phyloP scores from a whole-genome alignment of 2,797 vertebrate species.

The Danio choprae region DNA sequence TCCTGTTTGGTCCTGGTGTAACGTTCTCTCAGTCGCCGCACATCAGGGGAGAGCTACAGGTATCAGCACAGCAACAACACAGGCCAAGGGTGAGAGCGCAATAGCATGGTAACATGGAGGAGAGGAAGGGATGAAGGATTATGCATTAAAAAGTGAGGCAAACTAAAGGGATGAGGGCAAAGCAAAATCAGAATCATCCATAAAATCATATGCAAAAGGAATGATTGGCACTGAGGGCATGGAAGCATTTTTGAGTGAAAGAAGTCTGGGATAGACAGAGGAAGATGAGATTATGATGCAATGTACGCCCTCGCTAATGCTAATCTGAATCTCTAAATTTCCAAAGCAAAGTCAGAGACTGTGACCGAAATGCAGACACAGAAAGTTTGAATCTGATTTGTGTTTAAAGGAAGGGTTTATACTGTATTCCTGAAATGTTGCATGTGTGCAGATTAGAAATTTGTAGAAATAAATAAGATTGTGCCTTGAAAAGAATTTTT shows the following conservation, averaged over 20 bases:
- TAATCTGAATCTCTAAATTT: constrained; percentile 30
- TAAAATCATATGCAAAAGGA: constrained; percentile 61
- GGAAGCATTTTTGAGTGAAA: constrained; percentile 59
- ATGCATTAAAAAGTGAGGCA: constrained; percentile 44
- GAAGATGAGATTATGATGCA: constrained; percentile 45
- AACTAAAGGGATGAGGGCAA: constrained; percentile 47
- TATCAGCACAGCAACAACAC: constrained; percentile 70
- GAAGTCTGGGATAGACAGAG: constrained; percentile 57
- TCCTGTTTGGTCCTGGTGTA: constrained; percentile 92
- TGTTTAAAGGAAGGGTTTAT: neutral
- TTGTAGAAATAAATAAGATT: neutral
- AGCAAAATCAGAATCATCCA: constrained; percentile 69
- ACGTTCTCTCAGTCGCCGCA: constrained; percentile 90
- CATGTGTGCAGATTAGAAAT: neutral
- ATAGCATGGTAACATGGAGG: constrained; percentile 49
- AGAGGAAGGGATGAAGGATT: constrained; percentile 14
- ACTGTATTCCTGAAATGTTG: neutral
- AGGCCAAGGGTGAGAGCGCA: constrained; percentile 76
- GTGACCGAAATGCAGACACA: neutral
- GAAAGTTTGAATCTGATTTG: neutral
- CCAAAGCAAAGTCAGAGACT: constrained; percentile 15
- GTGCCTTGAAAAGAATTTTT: neutral
- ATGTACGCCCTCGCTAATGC: constrained; percentile 20
- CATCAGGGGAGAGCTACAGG: constrained; percentile 90
- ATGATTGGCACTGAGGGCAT: constrained; percentile 54